Conservation (phyloP, 2,888 invertebrate species). For the Ophion costatus region DNA sequence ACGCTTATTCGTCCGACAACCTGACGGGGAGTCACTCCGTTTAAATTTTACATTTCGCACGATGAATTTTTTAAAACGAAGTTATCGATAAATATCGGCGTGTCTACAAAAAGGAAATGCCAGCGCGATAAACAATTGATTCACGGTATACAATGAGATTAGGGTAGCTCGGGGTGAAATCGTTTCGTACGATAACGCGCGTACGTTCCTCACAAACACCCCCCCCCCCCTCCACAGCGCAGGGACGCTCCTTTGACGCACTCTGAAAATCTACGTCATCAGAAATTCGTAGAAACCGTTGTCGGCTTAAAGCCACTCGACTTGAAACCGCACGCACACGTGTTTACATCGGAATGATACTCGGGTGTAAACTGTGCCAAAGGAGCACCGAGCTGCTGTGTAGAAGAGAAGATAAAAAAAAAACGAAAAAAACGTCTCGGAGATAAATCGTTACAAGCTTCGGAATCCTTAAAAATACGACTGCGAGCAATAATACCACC, state of each 20-base stretch:
- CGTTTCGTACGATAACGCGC: no score
- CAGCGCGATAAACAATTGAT: no score
- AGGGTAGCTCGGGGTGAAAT: no score
- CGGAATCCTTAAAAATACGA: background rate
- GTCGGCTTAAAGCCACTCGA: background rate
- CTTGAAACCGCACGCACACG: background rate
- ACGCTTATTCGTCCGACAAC: no score
- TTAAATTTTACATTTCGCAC: no score
- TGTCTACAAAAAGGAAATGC: no score
- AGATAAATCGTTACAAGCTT: constrained; percentile 23
- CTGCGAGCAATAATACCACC: background rate
- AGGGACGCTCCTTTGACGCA: background rate
- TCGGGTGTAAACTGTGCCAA: constrained; percentile 12
- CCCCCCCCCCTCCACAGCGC: no score
- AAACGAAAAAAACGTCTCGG: background rate
- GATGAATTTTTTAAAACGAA: no score
- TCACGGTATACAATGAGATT: no score
- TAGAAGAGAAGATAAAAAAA: background rate
- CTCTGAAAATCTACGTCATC: constrained; percentile 6
- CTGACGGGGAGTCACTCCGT: no score
- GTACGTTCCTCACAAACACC: no score
- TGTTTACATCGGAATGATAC: background rate
- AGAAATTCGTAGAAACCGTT: constrained; percentile 1
- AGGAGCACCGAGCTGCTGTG: background rate
- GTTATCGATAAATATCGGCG: no score